Conservation (phyloP, 2,113 vertebrate species). For the Callithrix jacchus region DNA sequence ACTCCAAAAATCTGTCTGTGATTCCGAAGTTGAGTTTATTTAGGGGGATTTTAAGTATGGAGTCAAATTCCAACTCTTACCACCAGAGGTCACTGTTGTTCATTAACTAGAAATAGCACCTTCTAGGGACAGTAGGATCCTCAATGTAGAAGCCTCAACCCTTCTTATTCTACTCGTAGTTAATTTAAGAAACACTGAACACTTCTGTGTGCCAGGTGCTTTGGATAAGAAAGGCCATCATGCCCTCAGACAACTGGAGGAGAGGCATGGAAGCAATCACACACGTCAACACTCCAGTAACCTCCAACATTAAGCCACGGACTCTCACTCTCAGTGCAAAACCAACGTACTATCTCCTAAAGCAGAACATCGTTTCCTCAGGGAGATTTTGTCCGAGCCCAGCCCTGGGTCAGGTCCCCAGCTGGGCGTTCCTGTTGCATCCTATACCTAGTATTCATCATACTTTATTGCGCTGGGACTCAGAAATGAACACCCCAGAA, state of each 20-base stretch:
- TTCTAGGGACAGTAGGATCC: not conserved
- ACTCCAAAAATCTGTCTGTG: not conserved
- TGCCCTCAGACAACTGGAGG: not conserved
- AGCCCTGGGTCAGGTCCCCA: not conserved
- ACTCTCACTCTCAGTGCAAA: not conserved
- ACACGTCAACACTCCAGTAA: not conserved
- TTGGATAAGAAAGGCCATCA: not conserved
- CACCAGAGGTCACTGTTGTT: slow-evolving; percentile 57
- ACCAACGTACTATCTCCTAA: not conserved
- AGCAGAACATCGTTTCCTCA: not conserved
- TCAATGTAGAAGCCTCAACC: not conserved
- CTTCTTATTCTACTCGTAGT: not conserved
- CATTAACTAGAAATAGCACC: not conserved
- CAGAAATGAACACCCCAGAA: not conserved
- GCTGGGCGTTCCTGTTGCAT: not conserved
- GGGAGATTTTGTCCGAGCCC: not conserved
- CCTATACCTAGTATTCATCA: not conserved
- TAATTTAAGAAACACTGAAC: not conserved
- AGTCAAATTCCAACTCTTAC: not conserved
- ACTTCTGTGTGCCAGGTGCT: not conserved
- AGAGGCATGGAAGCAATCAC: not conserved
- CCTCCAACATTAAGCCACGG: not conserved
- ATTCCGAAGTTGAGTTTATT: not conserved
- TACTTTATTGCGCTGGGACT: not conserved
- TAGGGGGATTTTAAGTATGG: not conserved